A percentile compares a stretch with the other conserved stretches of the same genome.
These are phyloP conservation scores for Steinernema feltiae DNA, from an alignment of 1,140 invertebrate species.

Conservation along the genomic window DNA sequence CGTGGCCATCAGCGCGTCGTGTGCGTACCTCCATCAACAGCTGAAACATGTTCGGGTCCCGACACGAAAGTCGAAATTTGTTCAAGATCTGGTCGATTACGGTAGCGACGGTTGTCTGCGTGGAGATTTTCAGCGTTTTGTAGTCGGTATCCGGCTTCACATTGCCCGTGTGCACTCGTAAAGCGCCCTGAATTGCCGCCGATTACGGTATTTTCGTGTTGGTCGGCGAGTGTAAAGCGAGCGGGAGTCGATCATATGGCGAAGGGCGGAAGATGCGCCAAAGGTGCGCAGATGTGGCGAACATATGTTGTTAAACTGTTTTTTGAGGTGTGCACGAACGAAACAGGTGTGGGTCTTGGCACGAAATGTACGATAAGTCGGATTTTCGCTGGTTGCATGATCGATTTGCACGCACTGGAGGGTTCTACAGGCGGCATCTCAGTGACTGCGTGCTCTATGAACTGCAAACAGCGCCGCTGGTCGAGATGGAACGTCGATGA, in stretches of 20 bases:
- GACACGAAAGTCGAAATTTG: slow-evolving; percentile 32
- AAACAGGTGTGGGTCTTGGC: neutral
- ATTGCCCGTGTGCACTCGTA: slow-evolving; percentile 33
- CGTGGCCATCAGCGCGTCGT: neutral
- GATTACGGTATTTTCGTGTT: too few relatives aligned
- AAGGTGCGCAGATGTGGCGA: neutral
- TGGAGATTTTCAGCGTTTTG: slow-evolving; percentile 31
- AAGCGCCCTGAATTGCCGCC: slow-evolving; percentile 24
- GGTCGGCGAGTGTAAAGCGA: too few relatives aligned
- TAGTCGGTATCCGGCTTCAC: slow-evolving; percentile 30
- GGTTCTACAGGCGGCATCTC: too few relatives aligned
- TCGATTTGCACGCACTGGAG: too few relatives aligned
- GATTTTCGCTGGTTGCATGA: too few relatives aligned
- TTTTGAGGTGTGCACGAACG: neutral
- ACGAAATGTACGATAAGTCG: neutral
- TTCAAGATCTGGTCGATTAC: slow-evolving; percentile 30
- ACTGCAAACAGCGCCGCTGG: too few relatives aligned
- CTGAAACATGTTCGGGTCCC: slow-evolving; percentile 31
- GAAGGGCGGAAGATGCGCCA: neutral
- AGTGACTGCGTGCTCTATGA: too few relatives aligned
- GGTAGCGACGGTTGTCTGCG: slow-evolving; percentile 22
- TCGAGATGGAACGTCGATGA: too few relatives aligned
- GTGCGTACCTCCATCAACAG: slow-evolving; percentile 30
- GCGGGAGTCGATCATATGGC: neutral
- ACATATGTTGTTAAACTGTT: slow-evolving; percentile 2